Conservation (phyloP, 2,888 invertebrate genomes). For the Germaria angustata region DNA sequence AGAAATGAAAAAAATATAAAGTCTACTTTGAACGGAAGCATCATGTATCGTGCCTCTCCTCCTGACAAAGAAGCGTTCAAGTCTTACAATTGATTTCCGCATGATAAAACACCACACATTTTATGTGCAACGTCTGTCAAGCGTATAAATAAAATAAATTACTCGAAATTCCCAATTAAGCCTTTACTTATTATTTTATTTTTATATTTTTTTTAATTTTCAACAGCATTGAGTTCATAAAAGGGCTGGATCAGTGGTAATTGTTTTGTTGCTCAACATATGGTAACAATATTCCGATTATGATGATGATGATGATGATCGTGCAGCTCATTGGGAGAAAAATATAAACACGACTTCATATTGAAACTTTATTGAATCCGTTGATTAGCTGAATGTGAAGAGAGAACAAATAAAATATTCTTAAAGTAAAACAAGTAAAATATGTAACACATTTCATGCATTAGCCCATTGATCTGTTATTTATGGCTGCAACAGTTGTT, state of each 20-base stretch:
- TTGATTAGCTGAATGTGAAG: neutral
- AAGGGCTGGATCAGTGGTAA: constrained; percentile 53
- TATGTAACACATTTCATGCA: constrained; percentile 52
- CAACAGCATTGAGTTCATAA: constrained; percentile 5
- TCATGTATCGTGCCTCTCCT: neutral
- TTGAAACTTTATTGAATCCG: constrained; percentile 2
- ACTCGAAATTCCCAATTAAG: constrained; percentile 42
- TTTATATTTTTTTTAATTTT: neutral
- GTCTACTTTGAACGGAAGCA: neutral
- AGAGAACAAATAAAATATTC: neutral
- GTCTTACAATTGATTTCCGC: constrained; percentile 29
- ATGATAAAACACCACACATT: constrained; percentile 17
- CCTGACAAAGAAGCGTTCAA: neutral
- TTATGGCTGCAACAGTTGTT: constrained; percentile 55
- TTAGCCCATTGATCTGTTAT: constrained; percentile 45
- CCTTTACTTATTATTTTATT: neutral
- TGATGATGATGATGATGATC: neutral
- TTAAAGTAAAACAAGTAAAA: neutral
- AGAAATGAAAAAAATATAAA: neutral
- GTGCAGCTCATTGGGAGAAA: neutral
- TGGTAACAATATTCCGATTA: constrained; percentile 11
- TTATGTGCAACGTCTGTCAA: constrained; percentile 35
- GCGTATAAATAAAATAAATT: constrained; percentile 53
- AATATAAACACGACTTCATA: neutral
- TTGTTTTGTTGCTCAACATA: constrained; percentile 32